Conservation (phyloP, 2,888 invertebrate species). For the Leptarthrus brevirostris region DNA sequence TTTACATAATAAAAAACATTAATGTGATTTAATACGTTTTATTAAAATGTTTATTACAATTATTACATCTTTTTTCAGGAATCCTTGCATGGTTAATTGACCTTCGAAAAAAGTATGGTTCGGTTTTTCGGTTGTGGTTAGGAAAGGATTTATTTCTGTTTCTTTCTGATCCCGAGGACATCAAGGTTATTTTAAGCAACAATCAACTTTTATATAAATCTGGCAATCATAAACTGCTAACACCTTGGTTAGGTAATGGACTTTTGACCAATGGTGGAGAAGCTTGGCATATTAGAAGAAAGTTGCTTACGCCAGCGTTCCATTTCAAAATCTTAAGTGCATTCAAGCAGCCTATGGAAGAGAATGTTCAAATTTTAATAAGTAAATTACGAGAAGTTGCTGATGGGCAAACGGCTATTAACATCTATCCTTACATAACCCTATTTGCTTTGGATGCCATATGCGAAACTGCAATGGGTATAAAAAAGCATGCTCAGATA, state of each 20-base stretch:
- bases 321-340: slow-evolving; percentile 83
- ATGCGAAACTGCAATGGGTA: slow-evolving; percentile 84
- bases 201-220: slow-evolving; percentile 61
- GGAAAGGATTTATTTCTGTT: slow-evolving; percentile 63
- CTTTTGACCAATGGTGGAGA: slow-evolving; percentile 63
- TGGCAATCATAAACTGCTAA: slow-evolving; percentile 58
- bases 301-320: slow-evolving; percentile 81
- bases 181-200: slow-evolving; percentile 60
- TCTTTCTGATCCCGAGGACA: slow-evolving; percentile 62
- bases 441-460: slow-evolving; percentile 64
- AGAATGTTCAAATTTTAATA: slow-evolving; percentile 72
- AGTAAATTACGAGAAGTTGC: slow-evolving; percentile 64
- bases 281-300: slow-evolving; percentile 77
- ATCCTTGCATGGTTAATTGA: slow-evolving; percentile 61
- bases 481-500: slow-evolving; percentile 77
- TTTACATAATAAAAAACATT: too few relatives aligned
- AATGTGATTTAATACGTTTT: too few relatives aligned
- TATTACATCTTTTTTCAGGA: slow-evolving; percentile 57
- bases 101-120: slow-evolving; percentile 59
- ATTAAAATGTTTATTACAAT: too few relatives aligned
- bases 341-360: slow-evolving; percentile 78
- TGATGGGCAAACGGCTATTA: slow-evolving; percentile 66
- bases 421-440: slow-evolving; percentile 72
- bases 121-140: slow-evolving; percentile 64
- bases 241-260: slow-evolving; percentile 64